These are phyloP conservation scores for Rhingia rostrata DNA, from an alignment of 2,888 invertebrate species.

Conservation along the genomic window DNA sequence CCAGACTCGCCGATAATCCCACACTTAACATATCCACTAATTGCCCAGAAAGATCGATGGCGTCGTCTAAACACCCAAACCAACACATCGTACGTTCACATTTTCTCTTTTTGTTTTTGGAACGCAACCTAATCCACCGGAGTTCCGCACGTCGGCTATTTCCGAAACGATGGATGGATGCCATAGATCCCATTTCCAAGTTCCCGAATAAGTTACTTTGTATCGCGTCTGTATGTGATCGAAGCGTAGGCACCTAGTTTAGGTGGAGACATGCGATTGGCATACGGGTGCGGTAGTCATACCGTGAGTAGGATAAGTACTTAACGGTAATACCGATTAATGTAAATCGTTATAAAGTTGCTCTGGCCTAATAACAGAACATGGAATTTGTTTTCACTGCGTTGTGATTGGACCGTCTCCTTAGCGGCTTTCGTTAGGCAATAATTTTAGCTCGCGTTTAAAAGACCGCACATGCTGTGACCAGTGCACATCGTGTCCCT, in stretches of 20 bases:
- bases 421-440: slow-evolving; percentile 22
- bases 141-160: too few relatives aligned
- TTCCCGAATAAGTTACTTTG: slow-evolving; percentile 18
- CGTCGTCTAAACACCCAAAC: slow-evolving; percentile 21
- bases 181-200: background rate
- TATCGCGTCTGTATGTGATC: background rate
- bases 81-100: background rate
- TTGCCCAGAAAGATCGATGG: slow-evolving; percentile 42
- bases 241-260: background rate
- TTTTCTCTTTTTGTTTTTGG: slow-evolving; percentile 22
- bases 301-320: slow-evolving; percentile 27
- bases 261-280: slow-evolving; percentile 6
- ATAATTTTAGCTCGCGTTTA: slow-evolving; percentile 41
- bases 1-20: slow-evolving; percentile 34
- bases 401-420: background rate
- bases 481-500: slow-evolving; percentile 21
- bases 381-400: background rate
- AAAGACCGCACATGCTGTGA: slow-evolving; percentile 41
- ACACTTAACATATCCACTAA: slow-evolving; percentile 52
- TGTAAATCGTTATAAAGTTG: slow-evolving; percentile 40
- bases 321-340: slow-evolving; percentile 47
- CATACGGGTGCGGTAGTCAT: slow-evolving; percentile 32
- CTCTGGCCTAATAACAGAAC: slow-evolving; percentile 50
- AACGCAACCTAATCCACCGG: background rate
- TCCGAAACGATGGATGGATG: slow-evolving; percentile 7